phyloP scores from a whole-genome alignment of 2,888 invertebrate species.

The Gryllus longicercus region DNA sequence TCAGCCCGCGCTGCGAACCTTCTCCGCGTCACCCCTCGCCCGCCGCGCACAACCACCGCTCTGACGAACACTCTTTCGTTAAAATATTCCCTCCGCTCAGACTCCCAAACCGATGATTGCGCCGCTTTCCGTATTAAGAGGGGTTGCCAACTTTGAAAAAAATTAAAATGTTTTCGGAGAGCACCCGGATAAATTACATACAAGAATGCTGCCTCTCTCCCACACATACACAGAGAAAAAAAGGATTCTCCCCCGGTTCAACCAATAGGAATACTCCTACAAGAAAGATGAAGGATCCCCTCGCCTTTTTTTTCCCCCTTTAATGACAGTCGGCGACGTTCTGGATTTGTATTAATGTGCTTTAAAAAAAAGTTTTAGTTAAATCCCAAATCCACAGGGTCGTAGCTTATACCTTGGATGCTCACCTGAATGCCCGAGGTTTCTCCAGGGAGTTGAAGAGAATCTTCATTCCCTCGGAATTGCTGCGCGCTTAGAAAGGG shows the following conservation, averaged over 20 bases:
- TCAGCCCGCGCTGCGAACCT: too few species aligned
- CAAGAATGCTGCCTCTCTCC: background rate
- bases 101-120: conserved; percentile 10
- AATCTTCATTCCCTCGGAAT: background rate
- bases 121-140: background rate
- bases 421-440: background rate
- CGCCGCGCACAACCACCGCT: background rate
- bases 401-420: conserved; percentile 4
- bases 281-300: too few species aligned
- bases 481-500: background rate
- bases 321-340: too few species aligned
- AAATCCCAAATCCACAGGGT: background rate
- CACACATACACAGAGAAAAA: background rate
- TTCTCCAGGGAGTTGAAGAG: background rate
- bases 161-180: background rate
- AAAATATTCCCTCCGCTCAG: background rate
- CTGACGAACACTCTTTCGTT: conserved; percentile 6
- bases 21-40: background rate
- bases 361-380: too few species aligned
- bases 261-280: too few species aligned
- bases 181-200: background rate
- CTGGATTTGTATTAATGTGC: too few species aligned
- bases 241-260: too few species aligned
- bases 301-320: too few species aligned
- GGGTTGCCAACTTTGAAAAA: background rate